Conservation (phyloP, 2,888 invertebrate genomes). For the Lepidocyrtoides sp. region DNA sequence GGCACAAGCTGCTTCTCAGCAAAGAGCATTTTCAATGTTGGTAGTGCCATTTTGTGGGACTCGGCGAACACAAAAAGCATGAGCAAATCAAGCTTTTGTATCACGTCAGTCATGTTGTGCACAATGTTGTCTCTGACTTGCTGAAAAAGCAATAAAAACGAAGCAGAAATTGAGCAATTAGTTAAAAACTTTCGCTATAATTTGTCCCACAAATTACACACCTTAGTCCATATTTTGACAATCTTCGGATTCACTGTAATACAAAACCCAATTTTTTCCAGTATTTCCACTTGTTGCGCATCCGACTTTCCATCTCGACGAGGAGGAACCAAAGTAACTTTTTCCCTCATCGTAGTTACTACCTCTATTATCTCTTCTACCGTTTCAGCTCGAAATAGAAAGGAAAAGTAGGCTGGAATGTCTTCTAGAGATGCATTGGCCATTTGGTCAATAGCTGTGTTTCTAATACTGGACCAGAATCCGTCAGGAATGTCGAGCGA, state of each 20-base stretch:
- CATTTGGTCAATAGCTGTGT: constrained; percentile 78
- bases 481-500: constrained; percentile 71
- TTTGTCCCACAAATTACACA: neutral
- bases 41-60: constrained; percentile 7
- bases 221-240: constrained; percentile 56
- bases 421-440: constrained; percentile 68
- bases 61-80: constrained; percentile 78
- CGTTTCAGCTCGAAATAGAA: constrained; percentile 70
- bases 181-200: neutral
- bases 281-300: constrained; percentile 73
- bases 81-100: constrained; percentile 75
- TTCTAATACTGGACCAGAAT: constrained; percentile 65
- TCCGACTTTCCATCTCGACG: constrained; percentile 40
- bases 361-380: constrained; percentile 61
- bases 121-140: constrained; percentile 76
- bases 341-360: constrained; percentile 77
- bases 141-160: constrained; percentile 44
- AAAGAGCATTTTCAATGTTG: constrained; percentile 44
- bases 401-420: constrained; percentile 79
- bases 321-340: constrained; percentile 64
- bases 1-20: constrained; percentile 29
- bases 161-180: neutral
- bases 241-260: constrained; percentile 62
- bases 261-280: constrained; percentile 73
- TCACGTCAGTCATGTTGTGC: neutral